Conservation (phyloP, 2,888 invertebrate genomes). For the Zaprionus bogoriensis region DNA sequence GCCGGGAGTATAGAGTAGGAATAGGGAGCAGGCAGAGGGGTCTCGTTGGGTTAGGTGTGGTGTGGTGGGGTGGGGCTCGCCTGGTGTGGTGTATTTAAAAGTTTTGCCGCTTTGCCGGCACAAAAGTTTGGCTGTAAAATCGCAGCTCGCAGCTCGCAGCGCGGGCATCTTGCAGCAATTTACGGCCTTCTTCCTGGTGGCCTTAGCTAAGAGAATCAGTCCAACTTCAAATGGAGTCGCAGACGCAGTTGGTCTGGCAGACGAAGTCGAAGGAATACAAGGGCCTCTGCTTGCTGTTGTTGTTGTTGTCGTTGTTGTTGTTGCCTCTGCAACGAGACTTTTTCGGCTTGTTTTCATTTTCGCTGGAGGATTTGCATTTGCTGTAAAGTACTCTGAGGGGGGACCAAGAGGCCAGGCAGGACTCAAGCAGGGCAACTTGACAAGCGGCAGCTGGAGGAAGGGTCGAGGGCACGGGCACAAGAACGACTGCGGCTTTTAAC, state of each 20-base stretch:
- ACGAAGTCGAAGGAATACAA: conserved; percentile 14
- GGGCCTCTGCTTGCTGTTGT: conserved; percentile 10
- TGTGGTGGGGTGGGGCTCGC: not conserved
- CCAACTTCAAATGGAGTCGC: conserved; percentile 36
- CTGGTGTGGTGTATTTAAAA: conserved; percentile 57
- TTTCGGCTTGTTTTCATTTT: conserved; percentile 71
- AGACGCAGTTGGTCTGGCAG: conserved; percentile 22
- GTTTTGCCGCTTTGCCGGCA: conserved; percentile 55
- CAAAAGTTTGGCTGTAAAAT: conserved; percentile 56
- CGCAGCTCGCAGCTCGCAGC: conserved; percentile 20
- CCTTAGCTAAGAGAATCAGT: conserved; percentile 32
- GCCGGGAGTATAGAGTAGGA: too few species aligned
- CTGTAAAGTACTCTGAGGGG: conserved; percentile 3
- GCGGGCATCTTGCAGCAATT: conserved; percentile 72
- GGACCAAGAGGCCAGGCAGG: not conserved
- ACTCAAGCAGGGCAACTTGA: not conserved
- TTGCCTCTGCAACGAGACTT: conserved; percentile 34
- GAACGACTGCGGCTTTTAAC: conserved; percentile 72
- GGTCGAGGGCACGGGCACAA: conserved; percentile 1
- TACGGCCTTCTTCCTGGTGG: conserved; percentile 53
- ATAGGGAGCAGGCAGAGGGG: too few species aligned
- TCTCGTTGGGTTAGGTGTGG: not conserved
- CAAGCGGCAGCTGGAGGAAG: not conserved
- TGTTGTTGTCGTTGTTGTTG: conserved; percentile 10
- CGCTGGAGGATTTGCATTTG: conserved; percentile 64